These are phyloP conservation scores for Malurus melanocephalus DNA, from an alignment of 2,113 vertebrate genomes.

Conservation along the genomic window DNA sequence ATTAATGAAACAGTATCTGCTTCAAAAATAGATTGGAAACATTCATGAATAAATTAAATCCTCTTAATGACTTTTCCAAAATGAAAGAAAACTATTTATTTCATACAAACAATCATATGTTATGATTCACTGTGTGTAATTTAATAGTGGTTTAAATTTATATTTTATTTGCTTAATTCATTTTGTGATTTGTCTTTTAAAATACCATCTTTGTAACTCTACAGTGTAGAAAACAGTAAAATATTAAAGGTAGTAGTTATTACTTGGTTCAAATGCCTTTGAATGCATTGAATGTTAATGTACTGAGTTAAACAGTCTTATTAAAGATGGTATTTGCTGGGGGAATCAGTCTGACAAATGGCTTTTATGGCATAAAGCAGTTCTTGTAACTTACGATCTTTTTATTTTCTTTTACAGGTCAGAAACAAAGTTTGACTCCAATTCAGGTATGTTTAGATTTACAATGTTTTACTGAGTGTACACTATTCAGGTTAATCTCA, in stretches of 20 bases:
- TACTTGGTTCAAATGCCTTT: not conserved
- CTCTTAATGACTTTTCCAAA: constrained; percentile 41
- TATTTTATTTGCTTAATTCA: not conserved
- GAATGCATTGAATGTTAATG: not conserved
- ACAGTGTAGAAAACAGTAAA: not conserved
- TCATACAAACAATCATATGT: not conserved
- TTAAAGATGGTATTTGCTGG: not conserved
- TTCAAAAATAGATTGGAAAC: constrained; percentile 59
- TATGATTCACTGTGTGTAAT: not conserved
- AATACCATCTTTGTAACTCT: not conserved
- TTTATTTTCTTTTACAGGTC: constrained; percentile 81
- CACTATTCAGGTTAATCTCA: constrained; percentile 69
- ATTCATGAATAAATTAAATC: constrained; percentile 48
- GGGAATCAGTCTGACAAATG: not conserved
- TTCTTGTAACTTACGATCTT: constrained; percentile 46
- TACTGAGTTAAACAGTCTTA: not conserved
- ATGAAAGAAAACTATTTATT: constrained; percentile 42
- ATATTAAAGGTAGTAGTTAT: not conserved
- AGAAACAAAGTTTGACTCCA: constrained; percentile 93
- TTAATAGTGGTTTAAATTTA: constrained; percentile 2
- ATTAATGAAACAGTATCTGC: constrained; percentile 54
- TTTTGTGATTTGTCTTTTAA: not conserved
- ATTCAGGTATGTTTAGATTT: constrained; percentile 88
- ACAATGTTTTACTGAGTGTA: constrained; percentile 65
- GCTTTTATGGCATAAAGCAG: constrained; percentile 30